Evolutionary conservation across 2,888 invertebrate genomes (phyloP).

Genomic region (Hydropsyche betteni): DNA sequence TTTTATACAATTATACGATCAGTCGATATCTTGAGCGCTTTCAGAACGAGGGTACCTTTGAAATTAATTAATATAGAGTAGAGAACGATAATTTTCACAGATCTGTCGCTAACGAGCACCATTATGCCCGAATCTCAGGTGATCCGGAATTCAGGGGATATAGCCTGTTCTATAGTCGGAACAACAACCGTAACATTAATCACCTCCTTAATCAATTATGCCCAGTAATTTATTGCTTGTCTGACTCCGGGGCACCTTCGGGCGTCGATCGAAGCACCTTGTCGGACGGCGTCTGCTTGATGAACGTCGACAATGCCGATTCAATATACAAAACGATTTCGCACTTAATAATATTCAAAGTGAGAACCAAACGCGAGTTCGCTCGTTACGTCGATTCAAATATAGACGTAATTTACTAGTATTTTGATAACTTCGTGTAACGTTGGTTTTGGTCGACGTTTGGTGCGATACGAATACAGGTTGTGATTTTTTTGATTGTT

Average conservation of each 20-base stretch:
- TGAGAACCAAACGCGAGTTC: too few species aligned
- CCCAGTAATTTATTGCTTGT: constrained; percentile 47
- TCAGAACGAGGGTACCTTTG: not conserved
- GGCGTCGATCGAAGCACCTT: constrained; percentile 2
- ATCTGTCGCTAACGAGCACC: constrained; percentile 32
- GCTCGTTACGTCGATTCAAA: too few species aligned
- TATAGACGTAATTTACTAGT: not conserved
- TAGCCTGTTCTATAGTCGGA: constrained; percentile 35
- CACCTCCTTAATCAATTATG: constrained; percentile 48
- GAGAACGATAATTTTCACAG: constrained; percentile 20
- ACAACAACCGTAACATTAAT: constrained; percentile 47
- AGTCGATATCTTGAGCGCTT: not conserved
- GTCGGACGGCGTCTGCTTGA: constrained; percentile 5
- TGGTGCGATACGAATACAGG: not conserved
- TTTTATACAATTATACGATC: too few species aligned
- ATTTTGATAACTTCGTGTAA: not conserved
- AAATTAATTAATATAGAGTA: not conserved
- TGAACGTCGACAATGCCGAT: constrained; percentile 33
- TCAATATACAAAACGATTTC: not conserved
- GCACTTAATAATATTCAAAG: not conserved
- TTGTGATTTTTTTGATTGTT: not conserved
- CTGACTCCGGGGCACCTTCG: constrained; percentile 21
- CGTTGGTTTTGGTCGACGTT: not conserved
- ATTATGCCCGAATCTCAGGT: constrained; percentile 36
- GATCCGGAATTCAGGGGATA: constrained; percentile 25